phyloP scores from a whole-genome alignment of 2,888 invertebrate species.

The Timema podura region DNA sequence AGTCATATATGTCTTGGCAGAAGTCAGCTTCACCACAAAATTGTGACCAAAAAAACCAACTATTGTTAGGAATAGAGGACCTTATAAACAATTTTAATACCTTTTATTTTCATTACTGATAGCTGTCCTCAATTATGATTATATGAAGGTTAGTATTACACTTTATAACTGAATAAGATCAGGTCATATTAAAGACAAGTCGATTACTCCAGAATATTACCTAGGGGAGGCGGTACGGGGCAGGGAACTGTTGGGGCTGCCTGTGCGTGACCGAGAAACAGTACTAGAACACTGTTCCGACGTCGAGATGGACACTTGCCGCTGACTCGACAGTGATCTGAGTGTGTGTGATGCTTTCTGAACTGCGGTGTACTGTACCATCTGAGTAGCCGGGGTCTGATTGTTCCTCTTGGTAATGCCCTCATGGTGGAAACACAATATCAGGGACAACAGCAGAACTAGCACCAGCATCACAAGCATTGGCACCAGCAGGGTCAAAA shows the following conservation, averaged over 20 bases:
- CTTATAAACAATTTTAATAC: too few species aligned
- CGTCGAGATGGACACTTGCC: slow-evolving; percentile 19
- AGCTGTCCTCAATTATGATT: too few species aligned
- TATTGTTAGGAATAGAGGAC: too few species aligned
- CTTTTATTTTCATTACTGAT: too few species aligned
- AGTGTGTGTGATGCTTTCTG: slow-evolving; percentile 56
- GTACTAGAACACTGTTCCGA: slow-evolving; percentile 26
- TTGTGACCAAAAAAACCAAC: too few species aligned
- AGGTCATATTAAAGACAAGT: too few species aligned
- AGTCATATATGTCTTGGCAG: too few species aligned
- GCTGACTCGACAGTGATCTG: slow-evolving; percentile 50
- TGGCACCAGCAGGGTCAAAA: slow-evolving; percentile 67
- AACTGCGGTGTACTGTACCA: slow-evolving; percentile 58
- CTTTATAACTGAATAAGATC: too few species aligned
- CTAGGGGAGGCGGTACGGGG: slow-evolving; percentile 32
- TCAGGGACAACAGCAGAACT: slow-evolving; percentile 62
- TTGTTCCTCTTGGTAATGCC: slow-evolving; percentile 49
- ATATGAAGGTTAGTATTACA: too few species aligned
- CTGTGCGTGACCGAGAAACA: slow-evolving; percentile 33
- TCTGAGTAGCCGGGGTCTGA: slow-evolving; percentile 52
- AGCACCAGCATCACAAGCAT: slow-evolving; percentile 62
- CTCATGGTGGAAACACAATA: slow-evolving; percentile 71
- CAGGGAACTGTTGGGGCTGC: slow-evolving; percentile 34
- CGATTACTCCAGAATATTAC: too few species aligned
- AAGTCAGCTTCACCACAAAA: too few species aligned